Base-by-base conservation (phyloP, 2,113 vertebrate genomes). In the Mormyrus lacerda region DNA sequence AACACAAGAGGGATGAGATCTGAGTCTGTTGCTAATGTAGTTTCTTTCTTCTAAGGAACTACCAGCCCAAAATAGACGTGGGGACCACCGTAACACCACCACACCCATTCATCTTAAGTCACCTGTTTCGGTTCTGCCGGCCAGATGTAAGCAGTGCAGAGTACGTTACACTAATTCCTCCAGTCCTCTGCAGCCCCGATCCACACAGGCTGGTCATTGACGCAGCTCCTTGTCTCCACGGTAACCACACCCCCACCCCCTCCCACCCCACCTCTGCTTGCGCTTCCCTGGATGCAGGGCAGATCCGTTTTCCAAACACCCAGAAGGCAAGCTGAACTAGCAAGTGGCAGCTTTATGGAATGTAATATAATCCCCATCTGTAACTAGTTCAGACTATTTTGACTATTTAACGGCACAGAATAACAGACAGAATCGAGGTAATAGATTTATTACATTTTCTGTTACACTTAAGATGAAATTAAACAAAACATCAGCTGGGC, bases 401-500 rank as follows among this genome's bases (percentile, higher is more conserved):
- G 9, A 39, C 69, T 76, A 73, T 73, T 9, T 31, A 39, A 17
- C 69, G 17, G 69, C 69, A 31, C 13, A 7, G 61, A 79, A 88
- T 13, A 47, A 83, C 82, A 85, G 15, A n/a, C 8, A 27, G 24
- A 85, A 79, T 51, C 73, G 50, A 89, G 88, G 55, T 44, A n/a
- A 83, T 79, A 31, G 4, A 83, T 89, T 82, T 89, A 89, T 83
- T 89, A 55, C 48, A 82, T 51, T 5, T 87, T 55, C n/a, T 73
- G 8, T 21, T 44, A 83, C 88, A 83, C 3, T 88, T 44, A 53
- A 61, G 85, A 87, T 79, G 85, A 42, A 87, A 55, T 53, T 55
- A 87, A 27, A 87, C 85, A 53, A 86, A 53, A 79, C 9, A 48
- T 27, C 42, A n/a, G 13, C 48, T 35, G 50, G 55, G 85, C 5